These are phyloP conservation scores for Entomyzon cyanotis DNA, from an alignment of 2,113 vertebrate species.

Conservation along the genomic window DNA sequence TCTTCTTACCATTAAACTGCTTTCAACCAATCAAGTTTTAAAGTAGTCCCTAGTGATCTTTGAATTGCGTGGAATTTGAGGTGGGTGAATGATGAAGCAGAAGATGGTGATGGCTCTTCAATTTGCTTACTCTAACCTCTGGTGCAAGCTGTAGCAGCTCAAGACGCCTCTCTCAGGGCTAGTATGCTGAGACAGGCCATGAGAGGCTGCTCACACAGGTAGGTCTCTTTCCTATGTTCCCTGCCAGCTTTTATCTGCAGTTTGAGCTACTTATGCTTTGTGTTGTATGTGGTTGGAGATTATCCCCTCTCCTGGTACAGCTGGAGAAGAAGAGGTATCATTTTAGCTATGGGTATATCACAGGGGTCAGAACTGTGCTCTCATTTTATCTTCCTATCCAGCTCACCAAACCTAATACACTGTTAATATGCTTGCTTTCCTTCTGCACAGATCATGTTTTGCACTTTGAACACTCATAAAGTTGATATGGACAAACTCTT, in stretches of 20 bases:
- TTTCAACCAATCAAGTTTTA: not conserved
- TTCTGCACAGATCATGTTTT: constrained; percentile 88
- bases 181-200: not conserved
- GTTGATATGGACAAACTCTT: constrained; percentile 94
- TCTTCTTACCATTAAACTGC: not conserved
- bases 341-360: not conserved
- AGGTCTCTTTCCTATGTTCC: not conserved
- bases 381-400: not conserved
- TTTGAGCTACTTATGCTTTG: not conserved
- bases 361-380: not conserved
- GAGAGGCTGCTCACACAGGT: not conserved
- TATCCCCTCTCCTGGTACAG: not conserved
- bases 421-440: constrained; percentile 5
- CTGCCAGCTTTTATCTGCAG: not conserved
- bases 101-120: not conserved
- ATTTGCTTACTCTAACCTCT: not conserved
- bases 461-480: constrained; percentile 95
- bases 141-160: not conserved
- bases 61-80: not conserved
- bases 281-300: not conserved
- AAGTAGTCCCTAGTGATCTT: not conserved
- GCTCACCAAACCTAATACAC: not conserved
- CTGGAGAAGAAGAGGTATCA: not conserved
- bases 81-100: not conserved
- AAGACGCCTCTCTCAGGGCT: not conserved